Evolutionary conservation across 2,797 vertebrate genomes (phyloP).

Genomic region (Austrolebias charrua): DNA sequence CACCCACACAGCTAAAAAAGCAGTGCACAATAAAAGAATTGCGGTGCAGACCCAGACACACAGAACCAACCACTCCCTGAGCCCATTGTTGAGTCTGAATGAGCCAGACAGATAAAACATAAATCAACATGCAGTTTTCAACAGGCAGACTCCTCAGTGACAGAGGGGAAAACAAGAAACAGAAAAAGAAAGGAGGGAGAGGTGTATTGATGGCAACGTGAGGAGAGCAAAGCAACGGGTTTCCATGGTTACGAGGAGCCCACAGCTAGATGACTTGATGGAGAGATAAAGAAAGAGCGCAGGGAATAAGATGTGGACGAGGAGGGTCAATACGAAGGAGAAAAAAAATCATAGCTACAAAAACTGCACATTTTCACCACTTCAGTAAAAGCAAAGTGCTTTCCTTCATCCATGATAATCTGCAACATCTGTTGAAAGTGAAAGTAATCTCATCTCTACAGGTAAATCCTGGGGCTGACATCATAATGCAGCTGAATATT

Average conservation of each 20-base stretch:
- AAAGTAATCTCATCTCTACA: neutral
- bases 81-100: constrained; percentile 6
- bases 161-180: neutral
- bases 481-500: neutral
- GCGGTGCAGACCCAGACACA: constrained; percentile 1
- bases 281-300: constrained; percentile 37
- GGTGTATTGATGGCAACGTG: constrained; percentile 34
- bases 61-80: neutral
- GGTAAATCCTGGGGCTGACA: neutral
- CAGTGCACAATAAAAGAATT: constrained; percentile 1
- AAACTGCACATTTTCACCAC: neutral
- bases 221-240: constrained; percentile 56
- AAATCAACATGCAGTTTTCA: constrained; percentile 7
- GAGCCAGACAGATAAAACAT: neutral
- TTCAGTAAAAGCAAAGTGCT: neutral
- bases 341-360: constrained; percentile 7
- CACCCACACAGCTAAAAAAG: neutral
- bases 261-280: constrained; percentile 57
- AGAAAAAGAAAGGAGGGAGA: constrained; percentile 4
- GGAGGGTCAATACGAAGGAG: constrained; percentile 18
- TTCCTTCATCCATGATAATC: neutral
- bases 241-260: constrained; percentile 72
- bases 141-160: constrained; percentile 7
- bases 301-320: constrained; percentile 44
- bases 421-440: neutral